Evolutionary conservation across 2,888 invertebrate species (phyloP).

Genomic region (Pheosia tremula): DNA sequence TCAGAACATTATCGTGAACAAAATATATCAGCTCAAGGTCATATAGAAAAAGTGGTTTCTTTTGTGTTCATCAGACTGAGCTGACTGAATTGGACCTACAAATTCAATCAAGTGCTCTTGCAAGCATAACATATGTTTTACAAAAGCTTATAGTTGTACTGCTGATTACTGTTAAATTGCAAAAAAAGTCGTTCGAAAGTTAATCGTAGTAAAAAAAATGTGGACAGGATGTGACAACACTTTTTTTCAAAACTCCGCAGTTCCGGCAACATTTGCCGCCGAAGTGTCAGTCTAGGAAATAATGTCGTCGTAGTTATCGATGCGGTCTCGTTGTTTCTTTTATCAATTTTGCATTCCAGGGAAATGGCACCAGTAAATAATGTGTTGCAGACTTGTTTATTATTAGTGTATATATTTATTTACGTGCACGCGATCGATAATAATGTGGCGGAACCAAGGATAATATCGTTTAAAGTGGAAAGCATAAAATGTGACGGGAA

Average conservation of each 20-base stretch:
- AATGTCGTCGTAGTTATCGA: conserved; percentile 62
- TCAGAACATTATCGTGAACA: neutral
- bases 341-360: conserved; percentile 42
- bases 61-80: too few relatives aligned
- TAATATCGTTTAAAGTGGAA: conserved; percentile 59
- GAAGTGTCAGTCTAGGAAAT: conserved; percentile 69
- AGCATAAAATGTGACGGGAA: conserved; percentile 54
- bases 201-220: conserved; percentile 9
- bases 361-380: conserved; percentile 68
- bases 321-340: conserved; percentile 54
- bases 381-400: conserved; percentile 80
- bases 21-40: neutral
- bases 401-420: conserved; percentile 63
- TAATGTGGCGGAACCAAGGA: conserved; percentile 51
- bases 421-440: conserved; percentile 52
- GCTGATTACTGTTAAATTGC: too few relatives aligned
- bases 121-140: too few relatives aligned
- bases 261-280: conserved; percentile 77
- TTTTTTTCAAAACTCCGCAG: conserved; percentile 55
- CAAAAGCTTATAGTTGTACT: too few relatives aligned
- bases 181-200: too few relatives aligned
- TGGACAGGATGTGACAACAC: conserved; percentile 65
- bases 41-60: too few relatives aligned
- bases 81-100: too few relatives aligned
- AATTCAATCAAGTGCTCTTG: too few relatives aligned